Percentiles rank a stretch among this genome's conserved stretches.
These are phyloP conservation scores for Periparus ater DNA, from an alignment of 2,797 vertebrate genomes.

Conservation along the genomic window DNA sequence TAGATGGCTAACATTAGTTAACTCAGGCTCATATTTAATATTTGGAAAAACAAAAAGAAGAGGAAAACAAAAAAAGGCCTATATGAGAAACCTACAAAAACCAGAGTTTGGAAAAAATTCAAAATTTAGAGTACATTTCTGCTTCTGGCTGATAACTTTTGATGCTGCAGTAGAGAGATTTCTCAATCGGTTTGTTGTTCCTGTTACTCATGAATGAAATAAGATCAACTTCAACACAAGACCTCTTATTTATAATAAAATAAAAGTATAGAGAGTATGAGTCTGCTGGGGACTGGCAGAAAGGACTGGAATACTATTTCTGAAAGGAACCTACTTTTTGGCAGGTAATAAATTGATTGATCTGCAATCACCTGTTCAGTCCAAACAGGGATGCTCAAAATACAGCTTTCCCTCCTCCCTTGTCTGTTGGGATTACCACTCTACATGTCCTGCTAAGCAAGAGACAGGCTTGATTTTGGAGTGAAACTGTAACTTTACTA, in stretches of 20 bases:
- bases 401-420: neutral
- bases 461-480: neutral
- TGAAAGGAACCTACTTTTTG: neutral
- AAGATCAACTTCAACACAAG: neutral
- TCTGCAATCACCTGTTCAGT: neutral
- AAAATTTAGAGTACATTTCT: neutral
- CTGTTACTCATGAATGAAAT: neutral
- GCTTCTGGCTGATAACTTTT: neutral
- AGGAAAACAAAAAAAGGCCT: rapidly evolving
- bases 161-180: neutral
- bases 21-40: neutral
- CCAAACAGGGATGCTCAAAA: neutral
- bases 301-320: neutral
- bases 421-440: neutral
- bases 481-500: neutral
- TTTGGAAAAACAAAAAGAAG: neutral
- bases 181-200: neutral
- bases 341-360: neutral
- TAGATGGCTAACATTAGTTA: neutral
- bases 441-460: neutral
- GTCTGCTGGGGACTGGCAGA: neutral
- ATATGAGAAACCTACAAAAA: neutral
- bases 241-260: conserved; percentile 5
- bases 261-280: neutral
- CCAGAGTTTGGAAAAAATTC: neutral